A percentile compares a stretch with the other conserved stretches of the same genome.
phyloP scores from a whole-genome alignment of 2,113 vertebrate species.

The Lagopus muta region DNA sequence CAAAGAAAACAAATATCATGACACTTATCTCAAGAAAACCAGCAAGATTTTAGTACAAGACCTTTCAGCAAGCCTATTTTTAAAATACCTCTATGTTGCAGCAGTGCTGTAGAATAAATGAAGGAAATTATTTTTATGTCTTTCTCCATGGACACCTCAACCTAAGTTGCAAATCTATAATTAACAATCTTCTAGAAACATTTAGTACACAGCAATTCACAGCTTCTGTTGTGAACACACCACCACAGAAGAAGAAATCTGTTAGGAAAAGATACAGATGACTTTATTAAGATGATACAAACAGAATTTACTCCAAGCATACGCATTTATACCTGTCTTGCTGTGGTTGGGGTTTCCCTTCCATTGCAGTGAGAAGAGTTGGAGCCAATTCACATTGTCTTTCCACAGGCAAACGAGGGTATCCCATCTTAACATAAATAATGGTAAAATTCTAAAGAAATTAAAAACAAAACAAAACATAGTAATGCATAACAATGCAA shows the following conservation, averaged over 20 bases:
- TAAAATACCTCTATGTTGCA: neutral
- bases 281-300: neutral
- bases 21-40: neutral
- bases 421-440: conserved; percentile 99
- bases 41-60: neutral
- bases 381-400: conserved; percentile 97
- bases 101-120: neutral
- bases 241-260: neutral
- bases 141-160: neutral
- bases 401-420: conserved; percentile 92
- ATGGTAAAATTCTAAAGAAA: conserved; percentile 95
- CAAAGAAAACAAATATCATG: neutral
- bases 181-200: neutral
- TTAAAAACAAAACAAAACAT: neutral
- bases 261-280: neutral
- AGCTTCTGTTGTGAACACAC: neutral
- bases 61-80: neutral
- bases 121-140: neutral
- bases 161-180: neutral
- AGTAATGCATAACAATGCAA: neutral
- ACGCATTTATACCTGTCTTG: conserved; percentile 90
- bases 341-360: conserved; percentile 95
- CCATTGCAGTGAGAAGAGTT: conserved; percentile 98
- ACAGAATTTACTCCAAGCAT: neutral
- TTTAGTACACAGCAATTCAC: neutral